Percentiles rank a stretch among this genome's conserved stretches.
Conservation (phyloP, 64 coral and sea anemone genomes). For the Dendronephthya gigantea region DNA sequence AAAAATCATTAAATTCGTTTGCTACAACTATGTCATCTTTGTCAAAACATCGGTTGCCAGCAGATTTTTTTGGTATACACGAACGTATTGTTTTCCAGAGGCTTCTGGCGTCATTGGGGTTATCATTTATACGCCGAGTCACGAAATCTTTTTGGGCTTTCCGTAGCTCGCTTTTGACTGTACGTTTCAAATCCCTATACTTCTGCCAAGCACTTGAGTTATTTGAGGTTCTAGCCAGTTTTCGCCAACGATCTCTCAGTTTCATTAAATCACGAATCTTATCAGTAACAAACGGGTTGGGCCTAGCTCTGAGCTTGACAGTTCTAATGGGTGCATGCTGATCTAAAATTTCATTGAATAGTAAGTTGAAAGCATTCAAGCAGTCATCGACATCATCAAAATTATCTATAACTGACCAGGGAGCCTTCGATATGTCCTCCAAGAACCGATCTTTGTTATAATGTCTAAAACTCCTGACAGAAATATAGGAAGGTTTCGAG, state of each 20-base stretch:
- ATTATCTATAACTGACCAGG: slow-evolving; percentile 29
- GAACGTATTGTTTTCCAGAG: slow-evolving; percentile 54
- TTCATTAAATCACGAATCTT: slow-evolving; percentile 54
- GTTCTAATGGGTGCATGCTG: slow-evolving; percentile 40
- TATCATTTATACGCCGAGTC: no score
- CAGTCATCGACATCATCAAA: slow-evolving; percentile 52
- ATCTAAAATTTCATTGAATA: slow-evolving; percentile 33
- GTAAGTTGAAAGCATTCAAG: slow-evolving; percentile 28
- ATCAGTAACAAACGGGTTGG: slow-evolving; percentile 43
- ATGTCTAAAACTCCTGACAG: slow-evolving; percentile 41
- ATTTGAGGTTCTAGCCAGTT: slow-evolving; percentile 40
- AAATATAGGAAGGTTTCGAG: slow-evolving; percentile 31
- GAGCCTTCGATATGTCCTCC: slow-evolving; percentile 22
- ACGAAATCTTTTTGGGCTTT: slow-evolving; percentile 40
- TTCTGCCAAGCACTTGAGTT: slow-evolving; percentile 33
- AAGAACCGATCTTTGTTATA: slow-evolving; percentile 33
- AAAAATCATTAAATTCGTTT: no score
- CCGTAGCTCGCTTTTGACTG: slow-evolving; percentile 22
- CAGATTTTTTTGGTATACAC: slow-evolving; percentile 41
- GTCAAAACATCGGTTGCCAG: background rate
- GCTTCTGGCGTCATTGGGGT: slow-evolving; percentile 11
- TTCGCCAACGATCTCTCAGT: slow-evolving; percentile 46
- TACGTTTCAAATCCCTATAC: slow-evolving; percentile 42
- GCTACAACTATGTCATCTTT: background rate
- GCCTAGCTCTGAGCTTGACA: slow-evolving; percentile 29